A percentile compares a stretch with the other conserved stretches of the same genome.
These are phyloP conservation scores for Emydoidea blandingii DNA, from an alignment of 2,797 vertebrate genomes.

Conservation along the genomic window DNA sequence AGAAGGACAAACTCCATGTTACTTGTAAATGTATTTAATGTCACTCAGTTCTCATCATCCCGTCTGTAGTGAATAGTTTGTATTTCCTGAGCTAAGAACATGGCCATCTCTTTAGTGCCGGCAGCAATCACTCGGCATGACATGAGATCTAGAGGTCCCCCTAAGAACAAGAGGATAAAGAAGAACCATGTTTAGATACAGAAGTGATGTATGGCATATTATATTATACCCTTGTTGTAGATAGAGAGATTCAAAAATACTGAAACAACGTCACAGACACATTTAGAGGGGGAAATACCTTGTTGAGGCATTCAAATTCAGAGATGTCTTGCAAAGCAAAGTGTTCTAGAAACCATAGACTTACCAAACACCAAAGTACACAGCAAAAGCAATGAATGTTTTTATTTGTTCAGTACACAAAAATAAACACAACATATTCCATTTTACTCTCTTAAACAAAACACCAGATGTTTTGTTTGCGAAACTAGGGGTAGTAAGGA, in stretches of 20 bases:
- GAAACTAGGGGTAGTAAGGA: not conserved
- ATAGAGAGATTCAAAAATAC: not conserved
- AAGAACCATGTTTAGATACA: not conserved
- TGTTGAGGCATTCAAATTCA: not conserved
- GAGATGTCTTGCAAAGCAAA: not conserved
- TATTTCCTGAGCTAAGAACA: slow-evolving; percentile 86
- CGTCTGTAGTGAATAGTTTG: slow-evolving; percentile 86
- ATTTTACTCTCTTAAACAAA: not conserved
- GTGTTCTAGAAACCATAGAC: not conserved
- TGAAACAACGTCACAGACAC: rapidly evolving
- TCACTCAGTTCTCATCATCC: slow-evolving; percentile 82
- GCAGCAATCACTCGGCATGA: slow-evolving; percentile 88
- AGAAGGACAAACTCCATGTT: not conserved
- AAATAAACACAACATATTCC: not conserved
- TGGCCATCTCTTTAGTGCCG: slow-evolving; percentile 85
- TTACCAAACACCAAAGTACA: not conserved
- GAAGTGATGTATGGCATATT: not conserved
- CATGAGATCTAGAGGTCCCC: slow-evolving; percentile 90
- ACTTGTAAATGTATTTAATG: not conserved
- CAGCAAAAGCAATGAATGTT: not conserved
- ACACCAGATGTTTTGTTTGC: not conserved
- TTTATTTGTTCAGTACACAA: not conserved
- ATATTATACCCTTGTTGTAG: not conserved
- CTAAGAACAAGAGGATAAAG: slow-evolving; percentile 75
- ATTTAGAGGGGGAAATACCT: not conserved